Conservation (phyloP, 1,140 invertebrate species). For the Apocrypta bakeri region DNA sequence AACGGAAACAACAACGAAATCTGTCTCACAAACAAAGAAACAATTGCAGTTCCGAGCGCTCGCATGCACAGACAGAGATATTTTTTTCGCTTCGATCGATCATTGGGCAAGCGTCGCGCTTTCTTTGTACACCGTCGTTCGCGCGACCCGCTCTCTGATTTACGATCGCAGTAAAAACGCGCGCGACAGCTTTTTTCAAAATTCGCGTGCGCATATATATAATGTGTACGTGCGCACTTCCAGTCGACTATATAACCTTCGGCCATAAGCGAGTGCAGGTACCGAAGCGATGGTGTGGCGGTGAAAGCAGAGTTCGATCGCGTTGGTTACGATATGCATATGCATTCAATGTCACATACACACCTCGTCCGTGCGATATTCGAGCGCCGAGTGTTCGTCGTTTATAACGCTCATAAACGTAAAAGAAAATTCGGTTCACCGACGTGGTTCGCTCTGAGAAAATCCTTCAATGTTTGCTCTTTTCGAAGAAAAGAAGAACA, state of each 20-base stretch:
- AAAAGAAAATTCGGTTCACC: too few relatives aligned
- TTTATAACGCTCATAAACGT: too few relatives aligned
- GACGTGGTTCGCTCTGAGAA: too few relatives aligned
- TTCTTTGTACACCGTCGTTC: background rate
- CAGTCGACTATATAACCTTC: too few relatives aligned
- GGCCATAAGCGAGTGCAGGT: background rate
- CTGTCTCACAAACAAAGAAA: conserved; percentile 30
- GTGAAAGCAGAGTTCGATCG: background rate
- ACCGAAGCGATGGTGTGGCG: background rate
- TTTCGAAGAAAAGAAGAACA: too few relatives aligned
- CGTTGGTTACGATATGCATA: background rate
- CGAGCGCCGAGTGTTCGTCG: too few relatives aligned
- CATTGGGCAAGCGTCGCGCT: conserved; percentile 6
- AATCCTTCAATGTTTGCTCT: too few relatives aligned
- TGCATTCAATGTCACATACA: background rate
- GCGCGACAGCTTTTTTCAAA: background rate
- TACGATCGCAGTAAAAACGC: conserved; percentile 19
- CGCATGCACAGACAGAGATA: background rate
- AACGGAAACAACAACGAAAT: background rate
- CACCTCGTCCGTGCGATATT: too few relatives aligned
- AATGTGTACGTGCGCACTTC: too few relatives aligned
- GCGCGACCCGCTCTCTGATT: conserved; percentile 20
- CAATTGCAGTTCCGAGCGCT: conserved; percentile 26
- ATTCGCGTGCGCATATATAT: background rate
- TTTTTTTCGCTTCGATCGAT: conserved; percentile 23